Percentiles rank a stretch among this genome's conserved stretches.
Evolutionary conservation across 1,140 invertebrate genomes (phyloP).

Genomic region (Ceratina japonica): DNA sequence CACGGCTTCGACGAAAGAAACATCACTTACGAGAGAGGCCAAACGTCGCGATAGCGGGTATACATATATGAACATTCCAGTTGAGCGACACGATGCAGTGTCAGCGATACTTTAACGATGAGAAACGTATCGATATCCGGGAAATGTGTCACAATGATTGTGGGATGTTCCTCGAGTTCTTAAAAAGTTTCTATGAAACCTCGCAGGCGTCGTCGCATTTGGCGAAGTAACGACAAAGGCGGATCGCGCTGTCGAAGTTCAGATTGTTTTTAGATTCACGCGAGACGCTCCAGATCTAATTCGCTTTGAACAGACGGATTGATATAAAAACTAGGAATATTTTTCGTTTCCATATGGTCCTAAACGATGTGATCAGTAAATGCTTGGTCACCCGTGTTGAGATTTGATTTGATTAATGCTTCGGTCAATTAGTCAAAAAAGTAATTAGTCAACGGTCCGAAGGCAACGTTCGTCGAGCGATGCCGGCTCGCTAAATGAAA

Average conservation of each 20-base stretch:
- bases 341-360: neutral
- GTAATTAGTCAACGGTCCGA: neutral
- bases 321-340: neutral
- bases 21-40: conserved; percentile 5
- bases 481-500: conserved; percentile 31
- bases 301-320: neutral
- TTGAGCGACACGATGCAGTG: conserved; percentile 39
- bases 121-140: conserved; percentile 8
- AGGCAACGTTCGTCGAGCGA: neutral
- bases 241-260: neutral
- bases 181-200: conserved; percentile 10
- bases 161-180: neutral
- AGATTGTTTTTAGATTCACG: neutral
- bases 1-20: conserved; percentile 13
- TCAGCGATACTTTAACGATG: conserved; percentile 5
- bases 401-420: no score
- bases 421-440: neutral
- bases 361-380: neutral
- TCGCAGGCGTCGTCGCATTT: neutral
- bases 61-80: neutral
- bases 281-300: neutral
- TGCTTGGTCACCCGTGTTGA: no score
- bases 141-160: conserved; percentile 17
- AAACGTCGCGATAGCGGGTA: conserved; percentile 37
- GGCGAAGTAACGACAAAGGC: conserved; percentile 39